These are phyloP conservation scores for Ormyrus nitidulus DNA, from an alignment of 2,888 invertebrate species.

Conservation along the genomic window DNA sequence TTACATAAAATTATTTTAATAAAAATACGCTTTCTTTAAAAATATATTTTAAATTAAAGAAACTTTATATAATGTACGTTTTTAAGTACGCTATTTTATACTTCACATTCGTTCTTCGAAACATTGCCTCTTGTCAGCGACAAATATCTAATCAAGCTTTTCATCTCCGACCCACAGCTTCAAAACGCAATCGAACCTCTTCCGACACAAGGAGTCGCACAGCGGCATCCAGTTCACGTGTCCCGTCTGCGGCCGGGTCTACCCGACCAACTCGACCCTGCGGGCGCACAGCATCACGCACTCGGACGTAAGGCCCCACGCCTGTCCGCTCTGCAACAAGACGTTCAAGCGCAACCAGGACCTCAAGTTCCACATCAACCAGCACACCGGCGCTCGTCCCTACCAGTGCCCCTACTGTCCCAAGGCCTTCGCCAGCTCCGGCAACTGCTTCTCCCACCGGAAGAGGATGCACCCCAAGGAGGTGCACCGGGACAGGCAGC, in stretches of 20 bases:
- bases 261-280: conserved; percentile 82
- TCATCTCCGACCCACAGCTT: conserved; percentile 77
- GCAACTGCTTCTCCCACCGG: conserved; percentile 85
- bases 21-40: neutral
- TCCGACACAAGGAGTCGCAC: conserved; percentile 81
- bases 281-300: conserved; percentile 84
- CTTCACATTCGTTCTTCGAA: neutral
- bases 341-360: conserved; percentile 86
- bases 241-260: conserved; percentile 83
- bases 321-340: conserved; percentile 83
- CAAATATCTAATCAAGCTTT: conserved; percentile 3
- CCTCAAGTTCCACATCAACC: conserved; percentile 86
- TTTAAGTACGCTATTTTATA: neutral
- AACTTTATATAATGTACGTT: neutral
- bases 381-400: conserved; percentile 85
- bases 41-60: neutral
- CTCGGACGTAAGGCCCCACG: conserved; percentile 82
- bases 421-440: conserved; percentile 84
- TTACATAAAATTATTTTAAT: neutral
- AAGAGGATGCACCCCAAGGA: conserved; percentile 84
- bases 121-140: neutral
- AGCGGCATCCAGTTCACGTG: conserved; percentile 80
- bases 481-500: conserved; percentile 78
- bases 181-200: conserved; percentile 81
- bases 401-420: conserved; percentile 85